Percentiles rank a stretch among this genome's conserved stretches.
Evolutionary conservation across 2,113 vertebrate genomes (phyloP).

Genomic region (Ifrita kowaldi): DNA sequence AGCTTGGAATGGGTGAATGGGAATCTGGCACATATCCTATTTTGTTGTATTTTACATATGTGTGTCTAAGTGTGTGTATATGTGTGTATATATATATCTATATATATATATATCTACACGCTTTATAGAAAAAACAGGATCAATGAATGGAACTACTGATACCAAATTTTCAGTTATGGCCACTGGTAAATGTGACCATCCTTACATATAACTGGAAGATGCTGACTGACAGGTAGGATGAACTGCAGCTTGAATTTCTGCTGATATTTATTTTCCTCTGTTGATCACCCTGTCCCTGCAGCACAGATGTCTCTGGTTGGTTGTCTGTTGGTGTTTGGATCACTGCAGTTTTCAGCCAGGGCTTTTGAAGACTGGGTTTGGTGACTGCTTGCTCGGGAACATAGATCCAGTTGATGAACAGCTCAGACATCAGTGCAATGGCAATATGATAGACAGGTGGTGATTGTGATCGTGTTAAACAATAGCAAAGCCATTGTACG

Average conservation of each 20-base stretch:
- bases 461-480: neutral
- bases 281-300: neutral
- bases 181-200: neutral
- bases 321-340: neutral
- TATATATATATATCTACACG: rapidly evolving
- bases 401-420: neutral
- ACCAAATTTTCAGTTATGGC: neutral
- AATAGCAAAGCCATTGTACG: neutral
- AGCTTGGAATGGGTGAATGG: neutral
- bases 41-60: neutral
- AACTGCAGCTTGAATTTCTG: neutral
- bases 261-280: neutral
- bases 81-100: rapidly evolving
- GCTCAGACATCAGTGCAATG: neutral
- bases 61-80: too few relatives aligned
- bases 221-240: neutral
- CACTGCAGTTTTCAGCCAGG: neutral
- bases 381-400: neutral
- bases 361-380: neutral
- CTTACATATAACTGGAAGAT: neutral
- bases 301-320: neutral
- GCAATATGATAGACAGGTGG: neutral
- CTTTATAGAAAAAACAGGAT: neutral
- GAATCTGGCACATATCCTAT: neutral
- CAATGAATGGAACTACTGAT: neutral